These are phyloP conservation scores for Zeugodacus cucurbitae DNA, from an alignment of 1,140 invertebrate species.

Conservation along the genomic window DNA sequence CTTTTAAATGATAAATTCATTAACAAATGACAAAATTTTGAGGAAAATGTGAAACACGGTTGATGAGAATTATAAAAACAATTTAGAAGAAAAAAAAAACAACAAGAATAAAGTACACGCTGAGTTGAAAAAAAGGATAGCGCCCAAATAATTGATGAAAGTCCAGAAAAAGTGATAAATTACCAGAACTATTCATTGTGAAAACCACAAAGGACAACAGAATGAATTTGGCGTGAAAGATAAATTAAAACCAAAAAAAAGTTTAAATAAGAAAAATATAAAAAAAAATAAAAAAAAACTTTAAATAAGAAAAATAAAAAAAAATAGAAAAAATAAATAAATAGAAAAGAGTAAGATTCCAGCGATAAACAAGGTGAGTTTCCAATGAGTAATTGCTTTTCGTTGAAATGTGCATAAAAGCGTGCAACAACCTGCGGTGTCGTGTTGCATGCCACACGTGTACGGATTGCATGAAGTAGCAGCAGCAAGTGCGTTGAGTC, in stretches of 20 bases:
- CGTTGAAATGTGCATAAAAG: not conserved
- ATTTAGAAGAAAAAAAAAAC: not conserved
- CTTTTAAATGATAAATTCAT: not conserved
- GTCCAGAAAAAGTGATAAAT: not conserved
- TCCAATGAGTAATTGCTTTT: not conserved
- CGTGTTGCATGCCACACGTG: too few species aligned
- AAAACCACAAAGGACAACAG: not conserved
- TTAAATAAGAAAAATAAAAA: too few species aligned
- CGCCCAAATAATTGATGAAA: not conserved
- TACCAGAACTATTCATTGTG: not conserved
- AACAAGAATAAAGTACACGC: not conserved
- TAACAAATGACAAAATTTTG: not conserved
- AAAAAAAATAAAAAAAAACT: too few species aligned
- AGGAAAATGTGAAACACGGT: too few species aligned
- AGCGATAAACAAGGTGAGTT: not conserved
- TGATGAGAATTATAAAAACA: not conserved
- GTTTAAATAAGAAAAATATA: too few species aligned
- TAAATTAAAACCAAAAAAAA: too few species aligned
- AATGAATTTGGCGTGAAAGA: not conserved
- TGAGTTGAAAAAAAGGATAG: not conserved
- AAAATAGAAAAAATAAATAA: too few species aligned
- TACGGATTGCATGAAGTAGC: not conserved
- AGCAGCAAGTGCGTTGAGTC: not conserved
- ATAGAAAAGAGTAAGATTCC: not conserved
- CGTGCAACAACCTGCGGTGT: not conserved